These are phyloP conservation scores for Brachionus manjavacas DNA, from an alignment of 1,140 invertebrate species.

Conservation along the genomic window DNA sequence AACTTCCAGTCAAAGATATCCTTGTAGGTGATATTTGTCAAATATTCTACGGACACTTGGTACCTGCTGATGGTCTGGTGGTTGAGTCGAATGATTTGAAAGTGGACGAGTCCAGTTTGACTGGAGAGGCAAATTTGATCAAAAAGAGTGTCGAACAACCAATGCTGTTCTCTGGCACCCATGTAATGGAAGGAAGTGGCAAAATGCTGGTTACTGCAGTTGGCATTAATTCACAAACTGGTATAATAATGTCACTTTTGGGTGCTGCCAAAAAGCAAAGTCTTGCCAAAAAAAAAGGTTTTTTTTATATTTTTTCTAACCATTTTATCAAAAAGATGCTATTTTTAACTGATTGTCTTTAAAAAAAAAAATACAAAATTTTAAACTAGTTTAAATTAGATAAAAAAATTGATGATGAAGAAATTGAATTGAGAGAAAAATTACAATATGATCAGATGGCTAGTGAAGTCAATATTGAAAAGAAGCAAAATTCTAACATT, in stretches of 20 bases:
- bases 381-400: background rate
- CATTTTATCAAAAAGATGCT: too few species aligned
- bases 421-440: background rate
- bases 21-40: constrained; percentile 98
- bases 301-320: background rate
- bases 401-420: background rate
- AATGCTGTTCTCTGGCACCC: constrained; percentile 97
- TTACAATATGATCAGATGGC: background rate
- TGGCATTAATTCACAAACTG: constrained; percentile 96
- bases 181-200: constrained; percentile 99
- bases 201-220: constrained; percentile 98
- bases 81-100: constrained; percentile 99
- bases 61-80: constrained; percentile 93
- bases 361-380: background rate
- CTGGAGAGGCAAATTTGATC: constrained; percentile 98
- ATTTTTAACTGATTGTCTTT: too few species aligned
- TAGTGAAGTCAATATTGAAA: constrained; percentile 40
- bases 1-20: constrained; percentile 91
- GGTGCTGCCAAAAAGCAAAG: constrained; percentile 62
- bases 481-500: constrained; percentile 88
- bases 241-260: constrained; percentile 96
- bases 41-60: constrained; percentile 71
- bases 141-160: constrained; percentile 82
- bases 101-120: constrained; percentile 94
- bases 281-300: background rate